Evolutionary conservation across 2,113 vertebrate genomes (phyloP).

Genomic region (Mungos mungo): DNA sequence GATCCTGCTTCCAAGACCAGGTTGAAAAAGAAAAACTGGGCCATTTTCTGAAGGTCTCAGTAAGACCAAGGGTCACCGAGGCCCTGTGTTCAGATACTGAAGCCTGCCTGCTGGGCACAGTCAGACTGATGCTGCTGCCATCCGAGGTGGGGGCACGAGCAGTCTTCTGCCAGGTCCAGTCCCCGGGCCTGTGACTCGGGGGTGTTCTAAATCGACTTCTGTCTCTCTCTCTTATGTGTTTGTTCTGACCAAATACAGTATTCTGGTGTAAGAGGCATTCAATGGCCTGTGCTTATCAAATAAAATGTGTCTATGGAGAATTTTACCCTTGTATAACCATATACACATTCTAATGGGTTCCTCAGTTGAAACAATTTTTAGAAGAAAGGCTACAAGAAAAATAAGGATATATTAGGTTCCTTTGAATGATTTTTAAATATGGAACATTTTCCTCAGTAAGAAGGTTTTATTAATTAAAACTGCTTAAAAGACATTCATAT

Average conservation of each 20-base stretch:
- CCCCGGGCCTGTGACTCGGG: not conserved
- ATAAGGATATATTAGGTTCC: not conserved
- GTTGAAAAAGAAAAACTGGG: not conserved
- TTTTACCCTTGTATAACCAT: not conserved
- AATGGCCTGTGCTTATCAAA: not conserved
- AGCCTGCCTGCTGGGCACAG: not conserved
- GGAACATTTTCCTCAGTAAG: not conserved
- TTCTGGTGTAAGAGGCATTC: not conserved
- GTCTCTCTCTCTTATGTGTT: not conserved
- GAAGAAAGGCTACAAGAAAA: not conserved
- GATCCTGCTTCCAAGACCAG: not conserved
- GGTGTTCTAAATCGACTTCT: fast-evolving
- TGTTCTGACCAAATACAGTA: not conserved
- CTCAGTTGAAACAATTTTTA: not conserved
- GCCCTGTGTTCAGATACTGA: not conserved
- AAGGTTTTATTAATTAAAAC: not conserved
- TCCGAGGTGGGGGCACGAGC: fast-evolving
- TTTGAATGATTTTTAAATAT: not conserved
- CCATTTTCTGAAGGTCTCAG: not conserved
- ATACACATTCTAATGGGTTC: not conserved
- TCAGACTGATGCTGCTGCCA: not conserved
- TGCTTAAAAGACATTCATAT: not conserved
- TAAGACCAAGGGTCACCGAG: not conserved
- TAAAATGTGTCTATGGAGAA: not conserved
- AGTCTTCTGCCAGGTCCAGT: not conserved